A percentile compares a stretch with the other conserved stretches of the same genome.
phyloP scores from a whole-genome alignment of 2,797 vertebrate species.

The Myotis daubentonii region DNA sequence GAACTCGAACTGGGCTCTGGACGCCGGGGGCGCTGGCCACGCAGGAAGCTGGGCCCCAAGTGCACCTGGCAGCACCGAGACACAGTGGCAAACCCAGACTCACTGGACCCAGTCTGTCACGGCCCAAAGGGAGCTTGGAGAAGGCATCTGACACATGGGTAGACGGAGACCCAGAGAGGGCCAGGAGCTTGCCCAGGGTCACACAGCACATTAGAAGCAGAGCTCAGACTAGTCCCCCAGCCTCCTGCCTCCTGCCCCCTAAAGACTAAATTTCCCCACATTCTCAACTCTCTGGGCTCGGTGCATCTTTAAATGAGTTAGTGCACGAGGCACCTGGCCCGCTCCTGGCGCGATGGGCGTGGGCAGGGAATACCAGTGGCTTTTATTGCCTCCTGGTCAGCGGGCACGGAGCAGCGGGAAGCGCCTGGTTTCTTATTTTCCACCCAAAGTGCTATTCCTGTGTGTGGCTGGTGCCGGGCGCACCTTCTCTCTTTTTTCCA shows the following conservation, averaged over 20 bases:
- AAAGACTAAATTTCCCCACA: neutral
- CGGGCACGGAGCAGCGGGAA: neutral
- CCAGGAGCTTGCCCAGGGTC: neutral
- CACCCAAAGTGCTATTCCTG: neutral
- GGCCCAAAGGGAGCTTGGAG: neutral
- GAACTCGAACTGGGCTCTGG: fast-evolving
- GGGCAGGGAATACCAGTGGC: neutral
- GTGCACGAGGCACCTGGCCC: neutral
- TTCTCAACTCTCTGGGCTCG: neutral
- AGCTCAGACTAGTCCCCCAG: neutral
- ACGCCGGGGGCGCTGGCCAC: too few species aligned
- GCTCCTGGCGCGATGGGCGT: neutral
- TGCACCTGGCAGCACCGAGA: fast-evolving
- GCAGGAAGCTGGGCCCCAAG: neutral
- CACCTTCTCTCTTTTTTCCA: neutral
- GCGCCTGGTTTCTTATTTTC: neutral
- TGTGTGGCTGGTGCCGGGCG: neutral
- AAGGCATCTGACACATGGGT: fast-evolving
- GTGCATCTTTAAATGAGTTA: neutral
- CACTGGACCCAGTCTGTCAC: neutral
- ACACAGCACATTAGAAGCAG: neutral
- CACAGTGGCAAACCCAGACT: fast-evolving
- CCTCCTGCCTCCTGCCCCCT: neutral
- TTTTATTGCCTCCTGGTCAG: neutral
- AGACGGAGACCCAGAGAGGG: neutral